Evolutionary conservation across 2,797 vertebrate species (phyloP), one percentile per base, ranked within the genome.

Genomic region (Adrianichthys oophorus): DNA sequence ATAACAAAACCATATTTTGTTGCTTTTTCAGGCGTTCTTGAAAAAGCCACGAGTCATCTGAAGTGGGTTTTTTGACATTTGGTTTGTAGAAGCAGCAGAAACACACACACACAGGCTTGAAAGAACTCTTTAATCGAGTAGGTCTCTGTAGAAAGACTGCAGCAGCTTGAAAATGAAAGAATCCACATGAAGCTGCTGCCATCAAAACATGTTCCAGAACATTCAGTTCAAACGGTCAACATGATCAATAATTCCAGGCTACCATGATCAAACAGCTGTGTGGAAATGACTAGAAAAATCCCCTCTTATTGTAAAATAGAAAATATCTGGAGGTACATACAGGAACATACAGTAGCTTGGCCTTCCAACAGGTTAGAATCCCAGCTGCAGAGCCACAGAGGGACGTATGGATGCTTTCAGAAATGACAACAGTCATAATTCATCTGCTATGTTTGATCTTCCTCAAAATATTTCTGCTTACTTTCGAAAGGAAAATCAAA

Each of bases 271-370:
- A 92, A 93, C 74, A 70, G 73, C 91, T 91, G 91, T 87, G 77
- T 88, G 87, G 78, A 85, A 89, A 89, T 92, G 90, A 92, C 95
- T 96, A 95, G 90, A 96, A 98, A 53, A 95, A 92, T 81, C 89
- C 92, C 85, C 82, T 89, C 85, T 68, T 56, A 92, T 95, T 96
- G 93, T 96, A 96, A 98, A 97, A 98, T 96, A 98, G 94, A 97
- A 96, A 96, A 94, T 95, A 94, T 98, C 94, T 83, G 78, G 92
- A 93, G 92, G 92, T 96, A 95, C 94, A 95, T 92, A 97, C 97
- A 95, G 96, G 96, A 96, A 96, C 95, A 95, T 92, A 78, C 69
- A 79, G 74, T 64, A 93, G 93, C 96, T 97, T 96, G 95, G 94
- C 95, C 94, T 95, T 92, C 74, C 29, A 43, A 41, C 50, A 40